phyloP scores from a whole-genome alignment of 2,888 invertebrate species.

The Priocnemis perturbator region DNA sequence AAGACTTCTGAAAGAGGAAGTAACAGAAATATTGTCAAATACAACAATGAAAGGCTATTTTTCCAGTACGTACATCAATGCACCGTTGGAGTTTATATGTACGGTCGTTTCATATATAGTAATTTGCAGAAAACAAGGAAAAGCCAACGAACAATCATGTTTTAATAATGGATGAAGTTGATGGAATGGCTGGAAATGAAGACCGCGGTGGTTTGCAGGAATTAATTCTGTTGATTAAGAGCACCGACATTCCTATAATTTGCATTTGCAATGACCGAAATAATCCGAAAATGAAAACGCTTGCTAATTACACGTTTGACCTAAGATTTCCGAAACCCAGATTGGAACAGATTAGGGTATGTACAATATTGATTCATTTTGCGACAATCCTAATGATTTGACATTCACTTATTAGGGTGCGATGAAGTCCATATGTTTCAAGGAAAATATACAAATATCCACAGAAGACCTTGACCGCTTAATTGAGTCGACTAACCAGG shows the following conservation, averaged over 20 bases:
- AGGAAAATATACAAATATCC: conserved; percentile 89
- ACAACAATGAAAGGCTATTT: conserved; percentile 85
- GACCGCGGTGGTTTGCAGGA: conserved; percentile 98
- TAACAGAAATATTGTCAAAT: conserved; percentile 87
- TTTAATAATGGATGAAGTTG: conserved; percentile 99
- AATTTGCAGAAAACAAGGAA: conserved; percentile 28
- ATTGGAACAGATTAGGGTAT: conserved; percentile 92
- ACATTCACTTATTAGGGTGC: conserved; percentile 80
- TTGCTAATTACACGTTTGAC: conserved; percentile 96
- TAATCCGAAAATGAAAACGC: conserved; percentile 93
- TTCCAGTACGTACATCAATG: conserved; percentile 75
- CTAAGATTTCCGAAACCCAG: conserved; percentile 90
- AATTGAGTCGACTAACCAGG: conserved; percentile 91
- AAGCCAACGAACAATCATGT: conserved; percentile 82
- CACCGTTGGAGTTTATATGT: background rate
- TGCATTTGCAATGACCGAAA: conserved; percentile 99
- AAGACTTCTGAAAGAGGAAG: conserved; percentile 87
- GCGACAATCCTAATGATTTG: background rate
- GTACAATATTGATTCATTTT: conserved; percentile 2
- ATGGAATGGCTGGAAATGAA: conserved; percentile 99
- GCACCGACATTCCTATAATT: conserved; percentile 90
- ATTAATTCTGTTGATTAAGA: conserved; percentile 93
- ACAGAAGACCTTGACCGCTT: conserved; percentile 88
- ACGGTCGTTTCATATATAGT: background rate
- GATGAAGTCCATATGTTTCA: conserved; percentile 93